phyloP scores from a whole-genome alignment of 2,797 vertebrate species.

The Mastacembelus armatus region DNA sequence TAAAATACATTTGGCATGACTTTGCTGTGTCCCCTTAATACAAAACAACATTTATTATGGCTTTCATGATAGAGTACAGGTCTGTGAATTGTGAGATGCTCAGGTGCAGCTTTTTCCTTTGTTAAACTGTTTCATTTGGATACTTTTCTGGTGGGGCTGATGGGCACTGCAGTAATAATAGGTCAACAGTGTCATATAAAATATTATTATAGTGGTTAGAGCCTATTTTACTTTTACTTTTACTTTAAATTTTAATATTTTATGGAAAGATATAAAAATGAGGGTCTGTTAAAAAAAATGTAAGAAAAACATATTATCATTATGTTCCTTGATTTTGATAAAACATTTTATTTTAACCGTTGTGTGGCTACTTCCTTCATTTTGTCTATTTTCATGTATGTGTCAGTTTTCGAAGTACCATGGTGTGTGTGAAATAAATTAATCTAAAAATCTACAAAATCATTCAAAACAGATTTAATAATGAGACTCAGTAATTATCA shows the following conservation, averaged over 20 bases:
- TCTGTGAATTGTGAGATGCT: not conserved
- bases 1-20: not conserved
- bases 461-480: constrained; percentile 12
- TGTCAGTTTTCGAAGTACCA: not conserved
- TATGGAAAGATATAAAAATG: not conserved
- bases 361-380: not conserved
- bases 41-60: no score
- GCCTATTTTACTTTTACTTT: not conserved
- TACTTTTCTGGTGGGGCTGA: no score
- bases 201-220: no score
- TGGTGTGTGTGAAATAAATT: not conserved
- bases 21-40: no score
- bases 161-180: not conserved
- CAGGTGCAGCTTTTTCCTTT: no score
- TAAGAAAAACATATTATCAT: not conserved
- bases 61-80: no score
- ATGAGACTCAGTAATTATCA: constrained; percentile 5
- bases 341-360: not conserved
- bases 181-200: no score
- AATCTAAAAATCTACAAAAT: not conserved
- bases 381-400: not conserved
- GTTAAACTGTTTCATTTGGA: not conserved
- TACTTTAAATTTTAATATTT: not conserved
- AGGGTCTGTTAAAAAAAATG: not conserved
- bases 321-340: not conserved